Base-by-base conservation (phyloP, 2,797 vertebrate genomes). In the Echiichthys vipera region DNA sequence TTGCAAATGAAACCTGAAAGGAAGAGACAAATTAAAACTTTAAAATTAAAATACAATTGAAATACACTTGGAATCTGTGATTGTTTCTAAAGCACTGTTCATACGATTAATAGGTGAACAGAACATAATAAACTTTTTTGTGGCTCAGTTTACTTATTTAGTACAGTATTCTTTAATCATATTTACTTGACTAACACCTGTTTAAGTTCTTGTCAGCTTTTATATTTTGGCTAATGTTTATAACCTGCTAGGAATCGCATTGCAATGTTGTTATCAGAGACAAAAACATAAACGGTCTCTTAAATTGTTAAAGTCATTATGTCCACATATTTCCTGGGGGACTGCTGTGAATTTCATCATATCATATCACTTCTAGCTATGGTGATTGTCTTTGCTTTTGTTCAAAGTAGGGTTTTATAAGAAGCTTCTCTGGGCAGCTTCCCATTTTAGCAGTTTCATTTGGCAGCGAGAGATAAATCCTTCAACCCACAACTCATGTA, bases 401-500 rank as follows among this genome's bases (percentile, higher is more conserved):
- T 24, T 55, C 8, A 55, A 32, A 50, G 24, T 14, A 5, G 22
- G 12, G 7, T 56, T 49, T 59, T 11, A 62, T 18, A 55, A 22
- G 56, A 42, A 55, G 30, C 25, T 47, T 74, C 46, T 51, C 32
- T 59, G 56, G 29, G 46, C 20, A 42, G 25, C 37, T 36, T 73
- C 39, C 45, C 17, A 50, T 30, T 14, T 29, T 42, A 61, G 54
- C 58, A 49, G 18, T 42, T 70, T 74, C 61, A 55, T 46, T 64
- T 76, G 68, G 68, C 47, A 51, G 9, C 1, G 12, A 54, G 54
- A 66, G 36, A 71, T 42, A 53, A 40, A 56, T 49, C 51, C 32
- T 65, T 50, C 46, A 63, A 70, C 13, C 25, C 24, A 40, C 15
- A 30, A 68, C 63, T 65, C 45, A 39, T 64, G 46, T 20, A 24